Conservation (phyloP, 2,113 vertebrate genomes). For the Stigmatopora argus region DNA sequence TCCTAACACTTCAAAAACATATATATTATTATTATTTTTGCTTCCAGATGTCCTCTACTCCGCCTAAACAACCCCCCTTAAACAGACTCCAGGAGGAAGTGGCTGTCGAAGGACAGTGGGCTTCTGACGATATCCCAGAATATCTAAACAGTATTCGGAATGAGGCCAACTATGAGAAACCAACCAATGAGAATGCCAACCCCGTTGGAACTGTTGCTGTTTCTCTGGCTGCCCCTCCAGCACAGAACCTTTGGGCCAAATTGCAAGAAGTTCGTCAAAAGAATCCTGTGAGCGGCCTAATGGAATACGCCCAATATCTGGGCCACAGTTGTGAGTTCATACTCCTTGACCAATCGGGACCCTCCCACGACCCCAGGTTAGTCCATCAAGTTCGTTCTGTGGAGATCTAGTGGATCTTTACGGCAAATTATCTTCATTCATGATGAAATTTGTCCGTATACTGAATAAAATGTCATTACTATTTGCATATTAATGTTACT, state of each 20-base stretch:
- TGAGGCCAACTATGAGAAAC: slow-evolving; percentile 56
- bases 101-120: slow-evolving; percentile 75
- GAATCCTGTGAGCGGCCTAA: slow-evolving; percentile 90
- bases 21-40: neutral
- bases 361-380: slow-evolving; percentile 91
- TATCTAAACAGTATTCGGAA: slow-evolving; percentile 79
- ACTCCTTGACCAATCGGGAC: slow-evolving; percentile 87
- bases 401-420: neutral
- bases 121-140: slow-evolving; percentile 85
- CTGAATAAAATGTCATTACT: neutral
- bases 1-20: too few species aligned
- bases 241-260: slow-evolving; percentile 69
- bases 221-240: slow-evolving; percentile 63
- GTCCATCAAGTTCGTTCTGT: slow-evolving; percentile 14
- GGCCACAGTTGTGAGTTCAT: slow-evolving; percentile 85
- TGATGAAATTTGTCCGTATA: neutral
- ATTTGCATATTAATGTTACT: neutral
- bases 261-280: slow-evolving; percentile 85
- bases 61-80: slow-evolving; percentile 2
- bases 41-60: neutral
- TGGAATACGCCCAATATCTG: slow-evolving; percentile 89
- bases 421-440: neutral
- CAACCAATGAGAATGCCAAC: slow-evolving; percentile 19
- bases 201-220: slow-evolving; percentile 63
- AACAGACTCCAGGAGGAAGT: slow-evolving; percentile 27